phyloP scores from a whole-genome alignment of 2,113 vertebrate genomes.

The Collichthys lucidus region DNA sequence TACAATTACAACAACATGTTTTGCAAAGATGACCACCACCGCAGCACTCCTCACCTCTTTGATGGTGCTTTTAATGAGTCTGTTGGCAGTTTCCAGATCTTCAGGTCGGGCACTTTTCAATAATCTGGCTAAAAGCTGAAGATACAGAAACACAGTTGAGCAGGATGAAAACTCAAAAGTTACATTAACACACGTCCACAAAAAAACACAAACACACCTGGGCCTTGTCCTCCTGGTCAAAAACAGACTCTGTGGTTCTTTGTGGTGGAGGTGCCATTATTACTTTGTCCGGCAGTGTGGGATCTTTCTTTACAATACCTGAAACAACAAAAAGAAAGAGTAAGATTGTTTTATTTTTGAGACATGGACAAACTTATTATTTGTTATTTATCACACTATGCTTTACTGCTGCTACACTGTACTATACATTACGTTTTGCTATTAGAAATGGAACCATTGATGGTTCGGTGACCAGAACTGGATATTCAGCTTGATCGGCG shows the following conservation, averaged over 20 bases:
- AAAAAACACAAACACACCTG: conserved; percentile 77
- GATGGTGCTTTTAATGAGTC: conserved; percentile 90
- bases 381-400: no score
- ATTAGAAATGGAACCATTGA: no score
- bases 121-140: conserved; percentile 87
- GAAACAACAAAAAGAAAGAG: neutral
- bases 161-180: neutral
- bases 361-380: neutral
- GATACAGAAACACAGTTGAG: conserved; percentile 25
- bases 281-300: conserved; percentile 85
- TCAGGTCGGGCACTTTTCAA: conserved; percentile 88
- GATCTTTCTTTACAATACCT: conserved; percentile 93
- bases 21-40: neutral
- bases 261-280: conserved; percentile 89
- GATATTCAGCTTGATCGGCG: no score
- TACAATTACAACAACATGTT: neutral
- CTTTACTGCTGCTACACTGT: neutral
- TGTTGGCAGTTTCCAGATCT: conserved; percentile 92
- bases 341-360: neutral
- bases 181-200: no score
- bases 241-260: conserved; percentile 87
- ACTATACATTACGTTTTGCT: no score
- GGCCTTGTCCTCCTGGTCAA: conserved; percentile 93
- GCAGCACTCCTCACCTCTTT: conserved; percentile 83
- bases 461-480: no score